These are phyloP conservation scores for Chroicocephalus ridibundus DNA, from an alignment of 2,113 vertebrate species.

Conservation along the genomic window DNA sequence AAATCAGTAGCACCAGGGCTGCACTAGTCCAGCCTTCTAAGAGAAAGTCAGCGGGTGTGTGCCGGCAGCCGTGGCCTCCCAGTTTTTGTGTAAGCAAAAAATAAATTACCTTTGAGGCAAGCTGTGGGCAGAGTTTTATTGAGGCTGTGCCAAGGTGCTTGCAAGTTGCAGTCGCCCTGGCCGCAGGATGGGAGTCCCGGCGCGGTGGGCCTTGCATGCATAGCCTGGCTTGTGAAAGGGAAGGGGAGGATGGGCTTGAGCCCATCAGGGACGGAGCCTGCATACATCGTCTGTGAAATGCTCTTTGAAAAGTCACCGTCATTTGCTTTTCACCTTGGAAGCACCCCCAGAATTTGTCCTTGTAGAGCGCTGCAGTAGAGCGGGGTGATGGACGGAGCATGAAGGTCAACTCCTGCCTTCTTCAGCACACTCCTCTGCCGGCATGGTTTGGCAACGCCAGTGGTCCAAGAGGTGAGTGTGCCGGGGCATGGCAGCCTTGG, in stretches of 20 bases:
- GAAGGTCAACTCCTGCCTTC: background rate
- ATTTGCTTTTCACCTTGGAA: background rate
- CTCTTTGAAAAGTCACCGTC: background rate
- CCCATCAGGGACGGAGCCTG: accelerated
- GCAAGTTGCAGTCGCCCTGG: accelerated
- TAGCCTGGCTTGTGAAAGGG: background rate
- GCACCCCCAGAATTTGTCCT: background rate
- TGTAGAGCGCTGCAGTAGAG: accelerated
- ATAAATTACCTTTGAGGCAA: background rate
- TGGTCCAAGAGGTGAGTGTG: accelerated
- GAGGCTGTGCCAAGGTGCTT: background rate
- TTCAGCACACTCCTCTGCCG: background rate
- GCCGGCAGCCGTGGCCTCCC: background rate
- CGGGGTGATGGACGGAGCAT: background rate
- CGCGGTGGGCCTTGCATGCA: accelerated
- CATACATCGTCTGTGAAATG: background rate
- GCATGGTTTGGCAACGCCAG: accelerated
- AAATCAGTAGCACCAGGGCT: background rate
- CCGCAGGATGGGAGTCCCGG: background rate
- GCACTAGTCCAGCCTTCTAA: too few species aligned
- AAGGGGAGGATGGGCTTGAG: background rate
- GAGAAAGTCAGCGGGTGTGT: background rate
- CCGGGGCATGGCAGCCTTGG: background rate
- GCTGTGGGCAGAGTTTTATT: background rate
- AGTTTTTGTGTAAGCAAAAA: background rate